Conservation (phyloP, 2,113 vertebrate species). For the Aegotheles bennettii region DNA sequence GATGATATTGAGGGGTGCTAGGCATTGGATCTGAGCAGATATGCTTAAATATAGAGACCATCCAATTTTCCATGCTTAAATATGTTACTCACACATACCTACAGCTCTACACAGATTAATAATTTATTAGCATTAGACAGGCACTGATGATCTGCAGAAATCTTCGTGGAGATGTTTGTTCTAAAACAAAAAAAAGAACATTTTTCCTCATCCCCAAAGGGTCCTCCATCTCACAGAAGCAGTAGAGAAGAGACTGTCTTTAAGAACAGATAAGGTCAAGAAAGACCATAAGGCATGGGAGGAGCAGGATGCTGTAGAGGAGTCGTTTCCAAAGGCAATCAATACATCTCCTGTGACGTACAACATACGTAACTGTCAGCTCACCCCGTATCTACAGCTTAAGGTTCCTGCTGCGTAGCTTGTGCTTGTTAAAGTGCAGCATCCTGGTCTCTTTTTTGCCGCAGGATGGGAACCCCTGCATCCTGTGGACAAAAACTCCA, state of each 20-base stretch:
- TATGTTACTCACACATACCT: not conserved
- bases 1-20: not conserved
- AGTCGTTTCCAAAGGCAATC: not conserved
- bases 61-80: not conserved
- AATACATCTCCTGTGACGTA: not conserved
- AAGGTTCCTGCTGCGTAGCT: not conserved
- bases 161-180: not conserved
- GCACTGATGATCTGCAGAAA: not conserved
- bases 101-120: not conserved
- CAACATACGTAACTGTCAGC: not conserved
- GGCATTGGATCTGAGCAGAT: not conserved
- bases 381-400: not conserved
- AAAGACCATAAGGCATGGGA: not conserved
- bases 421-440: not conserved
- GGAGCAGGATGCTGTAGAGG: not conserved
- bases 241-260: not conserved
- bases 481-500: not conserved
- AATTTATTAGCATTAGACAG: not conserved
- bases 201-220: not conserved
- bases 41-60: not conserved
- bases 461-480: not conserved
- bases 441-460: not conserved
- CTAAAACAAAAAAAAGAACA: not conserved
- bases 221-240: not conserved
- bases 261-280: not conserved